Evolutionary conservation across 2,888 invertebrate genomes (phyloP).

Genomic region (Fragum fragum): DNA sequence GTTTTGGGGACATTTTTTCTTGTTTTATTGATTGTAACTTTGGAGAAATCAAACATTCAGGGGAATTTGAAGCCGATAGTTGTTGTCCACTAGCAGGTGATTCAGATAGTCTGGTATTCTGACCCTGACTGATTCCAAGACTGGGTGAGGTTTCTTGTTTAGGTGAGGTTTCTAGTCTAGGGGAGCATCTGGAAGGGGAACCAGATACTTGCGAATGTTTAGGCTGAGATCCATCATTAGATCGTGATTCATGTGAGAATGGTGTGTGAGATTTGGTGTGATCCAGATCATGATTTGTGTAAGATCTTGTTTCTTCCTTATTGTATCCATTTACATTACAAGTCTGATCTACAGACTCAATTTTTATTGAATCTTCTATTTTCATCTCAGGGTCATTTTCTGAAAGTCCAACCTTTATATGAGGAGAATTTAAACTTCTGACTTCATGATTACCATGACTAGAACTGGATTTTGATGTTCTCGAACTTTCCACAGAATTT

Average conservation of each 20-base stretch:
- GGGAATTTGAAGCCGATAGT: neutral
- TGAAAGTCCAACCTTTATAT: neutral
- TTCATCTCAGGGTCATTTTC: constrained; percentile 8
- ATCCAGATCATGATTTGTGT: constrained; percentile 30
- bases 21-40: constrained; percentile 14
- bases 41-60: constrained; percentile 30
- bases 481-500: constrained; percentile 65
- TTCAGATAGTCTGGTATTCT: neutral
- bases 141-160: neutral
- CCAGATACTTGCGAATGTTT: neutral
- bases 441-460: constrained; percentile 10
- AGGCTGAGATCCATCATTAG: constrained; percentile 18
- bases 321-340: constrained; percentile 11
- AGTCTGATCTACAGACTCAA: neutral
- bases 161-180: neutral
- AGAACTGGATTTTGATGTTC: constrained; percentile 47
- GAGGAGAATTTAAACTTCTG: neutral
- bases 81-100: neutral
- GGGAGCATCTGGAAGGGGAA: neutral
- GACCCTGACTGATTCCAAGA: neutral
- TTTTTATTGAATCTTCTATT: neutral
- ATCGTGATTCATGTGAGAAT: constrained; percentile 1
- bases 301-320: constrained; percentile 36
- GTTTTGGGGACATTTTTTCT: constrained; percentile 45
- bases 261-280: constrained; percentile 22